Base-by-base conservation (phyloP, 2,113 vertebrate genomes). In the Polyodon spathula region DNA sequence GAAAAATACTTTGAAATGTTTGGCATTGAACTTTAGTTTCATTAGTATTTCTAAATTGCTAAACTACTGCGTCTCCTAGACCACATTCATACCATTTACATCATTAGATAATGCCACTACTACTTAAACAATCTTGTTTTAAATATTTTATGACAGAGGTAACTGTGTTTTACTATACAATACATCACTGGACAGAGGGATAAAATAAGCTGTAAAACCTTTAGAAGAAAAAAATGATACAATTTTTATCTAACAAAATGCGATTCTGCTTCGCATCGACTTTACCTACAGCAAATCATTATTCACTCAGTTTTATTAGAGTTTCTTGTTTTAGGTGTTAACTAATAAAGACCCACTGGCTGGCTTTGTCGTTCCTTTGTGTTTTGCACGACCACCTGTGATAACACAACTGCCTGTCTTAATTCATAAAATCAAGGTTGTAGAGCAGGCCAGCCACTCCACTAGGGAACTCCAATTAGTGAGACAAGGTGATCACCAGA, bases 91-190 rank as follows among this genome's bases (percentile, higher is more conserved):
- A n/a, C n/a, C n/a, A n/a, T n/a, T n/a, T n/a, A n/a, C n/a, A n/a
- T n/a, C n/a, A n/a, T n/a, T n/a, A n/a, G n/a, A n/a, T n/a, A n/a
- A n/a, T n/a, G n/a, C n/a, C n/a, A n/a, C n/a, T n/a, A n/a, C n/a
- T n/a, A n/a, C n/a, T n/a, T n/a, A n/a, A n/a, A n/a, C n/a, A n/a
- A n/a, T n/a, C n/a, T n/a, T n/a, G n/a, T n/a, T n/a, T n/a, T n/a
- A n/a, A n/a, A n/a, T n/a, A n/a, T n/a, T n/a, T n/a, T n/a, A n/a
- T n/a, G n/a, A n/a, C 7, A 54, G 51, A 44, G 57, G 41, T 60
- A 66, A 69, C 69, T 61, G 62, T 41, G 16, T 71, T 74, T 68
- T 62, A 66, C 67, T 50, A 66, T 27, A 54, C 37, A 62, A 61
- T 72, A 60, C 67, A 69, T 74, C 72, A 71, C 11, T 27, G 54